Evolutionary conservation across 2,888 invertebrate genomes (phyloP).

Genomic region (Acrocera orbiculus): DNA sequence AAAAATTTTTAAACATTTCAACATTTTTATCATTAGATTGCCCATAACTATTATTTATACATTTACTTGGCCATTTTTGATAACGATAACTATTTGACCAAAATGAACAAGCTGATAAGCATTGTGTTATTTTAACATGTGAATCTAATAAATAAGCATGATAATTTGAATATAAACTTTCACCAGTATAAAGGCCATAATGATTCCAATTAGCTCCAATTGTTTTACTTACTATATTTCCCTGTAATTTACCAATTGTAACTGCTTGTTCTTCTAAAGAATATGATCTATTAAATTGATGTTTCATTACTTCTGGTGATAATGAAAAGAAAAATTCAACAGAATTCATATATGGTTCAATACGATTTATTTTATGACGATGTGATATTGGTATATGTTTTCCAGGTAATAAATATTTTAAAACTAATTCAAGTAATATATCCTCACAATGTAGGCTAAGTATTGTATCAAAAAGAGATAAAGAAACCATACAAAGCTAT

Average conservation of each 20-base stretch:
- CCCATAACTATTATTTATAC: conserved; percentile 16
- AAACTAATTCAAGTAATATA: conserved; percentile 78
- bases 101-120: conserved; percentile 51
- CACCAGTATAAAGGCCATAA: conserved; percentile 36
- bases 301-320: conserved; percentile 40
- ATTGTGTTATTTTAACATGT: conserved; percentile 53
- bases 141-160: conserved; percentile 79
- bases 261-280: too few species aligned
- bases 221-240: conserved; percentile 21
- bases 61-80: conserved; percentile 23
- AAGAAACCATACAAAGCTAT: conserved; percentile 68
- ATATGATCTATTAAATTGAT: conserved; percentile 13
- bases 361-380: conserved; percentile 46
- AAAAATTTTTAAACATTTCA: conserved; percentile 26
- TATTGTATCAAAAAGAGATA: conserved; percentile 79
- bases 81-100: conserved; percentile 72
- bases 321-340: conserved; percentile 59
- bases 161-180: conserved; percentile 61
- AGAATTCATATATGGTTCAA: conserved; percentile 55
- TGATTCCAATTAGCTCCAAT: conserved; percentile 37
- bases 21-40: conserved; percentile 21
- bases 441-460: conserved; percentile 90
- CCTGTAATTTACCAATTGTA: conserved; percentile 4
- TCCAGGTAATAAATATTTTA: conserved; percentile 68
- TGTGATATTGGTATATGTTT: conserved; percentile 61